Evolutionary conservation across 2,797 vertebrate species (phyloP), one percentile per base, ranked within the genome.

Genomic region (Antrozous pallidus): DNA sequence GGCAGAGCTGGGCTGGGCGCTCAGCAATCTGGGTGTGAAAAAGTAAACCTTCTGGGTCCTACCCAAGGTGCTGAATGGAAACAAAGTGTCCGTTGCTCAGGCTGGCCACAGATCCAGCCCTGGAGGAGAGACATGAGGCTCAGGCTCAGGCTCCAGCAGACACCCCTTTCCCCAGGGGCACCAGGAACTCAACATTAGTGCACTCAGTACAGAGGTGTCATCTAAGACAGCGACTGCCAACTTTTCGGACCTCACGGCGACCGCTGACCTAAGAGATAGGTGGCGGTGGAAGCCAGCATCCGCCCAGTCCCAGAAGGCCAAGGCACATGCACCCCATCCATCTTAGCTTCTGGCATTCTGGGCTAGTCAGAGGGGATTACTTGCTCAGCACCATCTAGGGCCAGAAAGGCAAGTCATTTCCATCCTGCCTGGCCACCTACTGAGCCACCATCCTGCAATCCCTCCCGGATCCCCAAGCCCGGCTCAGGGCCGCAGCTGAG

Each of bases 391-490:
- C 47, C 31, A 8, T 10, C 16, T 28, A 54, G 31, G 36, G 67
- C 65, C 33, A 38, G 28, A 45, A 77, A n/a, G 13, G 4, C 69
- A 24, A 58, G 82, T 80, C 73, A 24, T 18, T 69, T 90, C 42
- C 69, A 78, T 94, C 93, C 91, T 91, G 91, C 90, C 95, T 91
- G 90, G 94, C 95, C 73, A 96, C 94, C 94, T 94, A 90, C 38
- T 94, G 90, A 95, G 87, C 73, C 8, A 0, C 18, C 3, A 73
- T 58, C 88, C 87, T 9, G 26, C 80, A 94, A 26, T 58, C 56
- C 5, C 42, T 96, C 36, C 24, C 40, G 0, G 8, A 70, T 47
- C 61, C 38, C 33, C 5, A 10, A 8, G 49, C 61, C 36, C 75
- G 56, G 63, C 54, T 86, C 26, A 7, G 4, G 1, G 0, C 45